Conservation (phyloP, 2,797 vertebrate species). For the Linurgus olivaceus region DNA sequence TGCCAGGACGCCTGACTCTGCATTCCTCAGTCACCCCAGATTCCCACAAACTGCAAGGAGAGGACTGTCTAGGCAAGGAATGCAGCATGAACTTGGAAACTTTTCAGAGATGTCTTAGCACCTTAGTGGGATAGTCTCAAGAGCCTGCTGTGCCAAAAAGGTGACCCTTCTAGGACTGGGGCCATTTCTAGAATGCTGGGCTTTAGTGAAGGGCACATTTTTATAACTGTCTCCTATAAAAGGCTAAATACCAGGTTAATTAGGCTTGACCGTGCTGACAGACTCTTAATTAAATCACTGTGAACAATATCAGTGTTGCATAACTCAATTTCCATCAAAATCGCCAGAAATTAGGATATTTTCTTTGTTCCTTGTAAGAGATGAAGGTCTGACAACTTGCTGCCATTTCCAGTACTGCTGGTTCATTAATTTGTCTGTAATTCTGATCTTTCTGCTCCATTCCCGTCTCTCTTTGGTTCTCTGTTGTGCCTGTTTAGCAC, state of each 20-base stretch:
- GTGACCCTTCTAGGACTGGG: not conserved
- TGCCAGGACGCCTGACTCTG: not conserved
- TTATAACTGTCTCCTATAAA: constrained; percentile 22
- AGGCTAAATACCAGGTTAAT: constrained; percentile 27
- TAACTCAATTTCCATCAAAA: constrained; percentile 23
- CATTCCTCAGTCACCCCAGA: not conserved
- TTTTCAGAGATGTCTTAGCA: not conserved
- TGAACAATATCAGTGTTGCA: constrained; percentile 31
- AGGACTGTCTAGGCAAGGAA: not conserved
- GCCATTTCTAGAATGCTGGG: constrained; percentile 1
- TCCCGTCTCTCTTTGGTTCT: not conserved
- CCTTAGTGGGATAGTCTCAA: not conserved
- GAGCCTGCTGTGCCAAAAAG: not conserved
- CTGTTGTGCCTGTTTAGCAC: not conserved
- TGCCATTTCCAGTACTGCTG: not conserved
- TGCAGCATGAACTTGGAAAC: not conserved
- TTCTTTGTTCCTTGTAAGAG: not conserved
- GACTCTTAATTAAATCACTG: constrained; percentile 42
- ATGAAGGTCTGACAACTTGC: not conserved
- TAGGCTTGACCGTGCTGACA: constrained; percentile 39
- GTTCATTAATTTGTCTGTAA: not conserved
- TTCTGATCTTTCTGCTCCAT: not conserved
- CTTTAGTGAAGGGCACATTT: not conserved
- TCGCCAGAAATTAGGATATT: not conserved
- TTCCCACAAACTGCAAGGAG: not conserved